Percentiles rank a stretch among this genome's conserved stretches.
These are phyloP conservation scores for Drosophila dunni DNA, from an alignment of 1,140 invertebrate genomes.

Conservation along the genomic window DNA sequence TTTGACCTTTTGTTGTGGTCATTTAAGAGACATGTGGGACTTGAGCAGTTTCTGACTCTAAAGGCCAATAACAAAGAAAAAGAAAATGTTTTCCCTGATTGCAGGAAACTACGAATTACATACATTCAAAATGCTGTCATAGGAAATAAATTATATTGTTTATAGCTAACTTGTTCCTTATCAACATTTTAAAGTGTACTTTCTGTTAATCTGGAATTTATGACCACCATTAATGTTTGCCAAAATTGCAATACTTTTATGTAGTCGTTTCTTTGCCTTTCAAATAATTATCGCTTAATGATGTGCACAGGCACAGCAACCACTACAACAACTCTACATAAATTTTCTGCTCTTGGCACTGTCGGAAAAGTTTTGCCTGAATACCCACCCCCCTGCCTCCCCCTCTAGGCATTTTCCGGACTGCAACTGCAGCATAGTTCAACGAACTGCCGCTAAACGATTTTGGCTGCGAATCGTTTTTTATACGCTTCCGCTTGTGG, in stretches of 20 bases:
- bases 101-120: conserved; percentile 5
- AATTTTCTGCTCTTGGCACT: conserved; percentile 67
- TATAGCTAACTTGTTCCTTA: not conserved
- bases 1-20: conserved; percentile 10
- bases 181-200: not conserved
- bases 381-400: not conserved
- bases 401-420: not conserved
- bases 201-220: conserved; percentile 14
- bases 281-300: conserved; percentile 81
- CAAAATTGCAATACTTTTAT: conserved; percentile 47
- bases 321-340: conserved; percentile 43
- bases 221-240: not conserved
- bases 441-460: conserved; percentile 42
- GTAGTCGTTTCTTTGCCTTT: conserved; percentile 32
- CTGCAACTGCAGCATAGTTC: conserved; percentile 30
- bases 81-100: conserved; percentile 15
- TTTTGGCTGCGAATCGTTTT: conserved; percentile 32
- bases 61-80: conserved; percentile 25
- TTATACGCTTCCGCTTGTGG: not conserved
- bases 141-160: not conserved
- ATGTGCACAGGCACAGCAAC: conserved; percentile 58
- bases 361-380: conserved; percentile 33
- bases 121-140: not conserved
- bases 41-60: conserved; percentile 5
- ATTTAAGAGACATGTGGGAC: conserved; percentile 17